A percentile compares a stretch with the other conserved stretches of the same genome.
These are phyloP conservation scores for Scopus umbretta DNA, from an alignment of 2,113 vertebrate genomes.

Conservation along the genomic window DNA sequence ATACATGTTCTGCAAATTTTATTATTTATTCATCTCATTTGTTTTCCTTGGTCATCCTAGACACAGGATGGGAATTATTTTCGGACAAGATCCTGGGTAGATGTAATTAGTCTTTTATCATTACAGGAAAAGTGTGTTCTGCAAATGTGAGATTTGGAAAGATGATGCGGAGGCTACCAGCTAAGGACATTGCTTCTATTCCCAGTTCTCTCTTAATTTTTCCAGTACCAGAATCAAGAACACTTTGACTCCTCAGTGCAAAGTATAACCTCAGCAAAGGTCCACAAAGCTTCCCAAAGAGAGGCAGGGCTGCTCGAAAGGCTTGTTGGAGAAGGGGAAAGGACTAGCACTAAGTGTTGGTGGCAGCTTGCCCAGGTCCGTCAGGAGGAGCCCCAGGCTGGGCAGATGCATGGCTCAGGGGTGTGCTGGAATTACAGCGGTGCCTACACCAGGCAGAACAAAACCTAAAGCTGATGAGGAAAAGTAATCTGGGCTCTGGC, in stretches of 20 bases:
- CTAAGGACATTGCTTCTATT: neutral
- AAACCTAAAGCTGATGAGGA: neutral
- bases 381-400: neutral
- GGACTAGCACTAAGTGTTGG: neutral
- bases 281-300: neutral
- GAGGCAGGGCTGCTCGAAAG: neutral
- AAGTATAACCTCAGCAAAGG: neutral
- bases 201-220: neutral
- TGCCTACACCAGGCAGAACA: neutral
- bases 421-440: neutral
- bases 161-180: neutral
- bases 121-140: neutral
- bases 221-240: neutral
- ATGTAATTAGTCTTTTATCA: neutral
- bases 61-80: neutral
- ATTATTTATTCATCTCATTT: neutral
- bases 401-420: neutral
- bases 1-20: neutral
- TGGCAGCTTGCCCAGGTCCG: neutral
- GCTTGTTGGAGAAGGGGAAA: neutral
- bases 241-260: neutral
- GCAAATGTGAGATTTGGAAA: neutral
- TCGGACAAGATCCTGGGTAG: neutral
- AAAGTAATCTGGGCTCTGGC: neutral
- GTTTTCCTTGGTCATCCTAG: conserved; percentile 13